phyloP scores from a whole-genome alignment of 2,113 vertebrate genomes.

The Tachysurus fulvidraco region DNA sequence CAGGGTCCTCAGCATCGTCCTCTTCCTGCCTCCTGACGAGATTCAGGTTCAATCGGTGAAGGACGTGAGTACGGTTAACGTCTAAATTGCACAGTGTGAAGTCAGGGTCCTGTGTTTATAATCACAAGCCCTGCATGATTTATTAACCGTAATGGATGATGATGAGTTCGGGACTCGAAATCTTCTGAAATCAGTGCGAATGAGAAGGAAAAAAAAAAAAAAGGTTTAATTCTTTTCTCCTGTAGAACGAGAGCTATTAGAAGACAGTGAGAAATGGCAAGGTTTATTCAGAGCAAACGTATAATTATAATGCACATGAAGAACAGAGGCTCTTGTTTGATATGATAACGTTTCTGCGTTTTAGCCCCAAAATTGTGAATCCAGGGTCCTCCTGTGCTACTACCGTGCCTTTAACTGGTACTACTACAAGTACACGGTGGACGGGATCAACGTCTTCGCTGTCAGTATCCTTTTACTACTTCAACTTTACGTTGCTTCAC shows the following conservation, averaged over 20 bases:
- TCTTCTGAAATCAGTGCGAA: neutral
- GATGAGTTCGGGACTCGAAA: too few relatives aligned
- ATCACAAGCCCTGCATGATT: too few relatives aligned
- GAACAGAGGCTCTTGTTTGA: too few relatives aligned
- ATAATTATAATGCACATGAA: too few relatives aligned
- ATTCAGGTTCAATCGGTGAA: constrained; percentile 60
- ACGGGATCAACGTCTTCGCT: constrained; percentile 79
- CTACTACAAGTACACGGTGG: constrained; percentile 80
- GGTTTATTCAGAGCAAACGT: neutral
- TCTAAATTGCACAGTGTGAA: neutral
- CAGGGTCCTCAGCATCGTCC: constrained; percentile 59
- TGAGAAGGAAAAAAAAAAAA: neutral
- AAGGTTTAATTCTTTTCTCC: neutral
- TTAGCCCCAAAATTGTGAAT: constrained; percentile 62
- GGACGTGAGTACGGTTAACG: constrained; percentile 56
- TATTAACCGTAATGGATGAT: too few relatives aligned
- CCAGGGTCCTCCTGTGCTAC: constrained; percentile 74
- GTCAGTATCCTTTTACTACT: constrained; percentile 77
- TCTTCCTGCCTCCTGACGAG: constrained; percentile 73
- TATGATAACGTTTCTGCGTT: neutral
- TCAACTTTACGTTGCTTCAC: neutral
- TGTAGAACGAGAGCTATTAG: neutral
- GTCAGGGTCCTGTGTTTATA: neutral
- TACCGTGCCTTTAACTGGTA: constrained; percentile 76
- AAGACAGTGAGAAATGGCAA: neutral